phyloP scores from a whole-genome alignment of 2,888 invertebrate genomes.

The Tachina grossa region DNA sequence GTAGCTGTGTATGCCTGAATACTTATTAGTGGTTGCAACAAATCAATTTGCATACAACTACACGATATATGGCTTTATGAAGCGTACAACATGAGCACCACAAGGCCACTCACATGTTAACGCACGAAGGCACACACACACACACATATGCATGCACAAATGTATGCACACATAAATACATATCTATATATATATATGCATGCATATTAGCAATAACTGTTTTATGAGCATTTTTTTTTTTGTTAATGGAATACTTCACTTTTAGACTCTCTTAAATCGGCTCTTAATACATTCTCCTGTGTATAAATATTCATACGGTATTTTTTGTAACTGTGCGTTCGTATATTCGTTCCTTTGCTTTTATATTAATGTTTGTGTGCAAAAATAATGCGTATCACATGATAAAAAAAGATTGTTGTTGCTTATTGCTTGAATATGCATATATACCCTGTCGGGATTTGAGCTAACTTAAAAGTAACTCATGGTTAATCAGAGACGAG shows the following conservation, averaged over 20 bases:
- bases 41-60: conserved; percentile 58
- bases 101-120: conserved; percentile 56
- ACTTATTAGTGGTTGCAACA: conserved; percentile 60
- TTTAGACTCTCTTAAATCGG: conserved; percentile 48
- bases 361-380: conserved; percentile 3
- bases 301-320: conserved; percentile 30
- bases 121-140: conserved; percentile 32
- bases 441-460: no score
- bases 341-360: background rate
- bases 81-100: conserved; percentile 51
- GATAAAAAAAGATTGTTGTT: conserved; percentile 9
- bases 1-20: conserved; percentile 26
- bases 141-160: conserved; percentile 42
- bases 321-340: background rate
- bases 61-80: conserved; percentile 24
- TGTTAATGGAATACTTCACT: conserved; percentile 5
- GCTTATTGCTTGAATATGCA: conserved; percentile 15
- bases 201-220: background rate
- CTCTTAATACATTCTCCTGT: conserved; percentile 41
- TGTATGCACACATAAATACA: conserved; percentile 11
- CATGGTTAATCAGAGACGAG: no score
- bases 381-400: conserved; percentile 51
- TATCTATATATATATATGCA: background rate
- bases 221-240: background rate
- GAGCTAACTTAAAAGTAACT: no score